phyloP scores from a whole-genome alignment of 2,113 vertebrate species.

The Alligator sinensis region DNA sequence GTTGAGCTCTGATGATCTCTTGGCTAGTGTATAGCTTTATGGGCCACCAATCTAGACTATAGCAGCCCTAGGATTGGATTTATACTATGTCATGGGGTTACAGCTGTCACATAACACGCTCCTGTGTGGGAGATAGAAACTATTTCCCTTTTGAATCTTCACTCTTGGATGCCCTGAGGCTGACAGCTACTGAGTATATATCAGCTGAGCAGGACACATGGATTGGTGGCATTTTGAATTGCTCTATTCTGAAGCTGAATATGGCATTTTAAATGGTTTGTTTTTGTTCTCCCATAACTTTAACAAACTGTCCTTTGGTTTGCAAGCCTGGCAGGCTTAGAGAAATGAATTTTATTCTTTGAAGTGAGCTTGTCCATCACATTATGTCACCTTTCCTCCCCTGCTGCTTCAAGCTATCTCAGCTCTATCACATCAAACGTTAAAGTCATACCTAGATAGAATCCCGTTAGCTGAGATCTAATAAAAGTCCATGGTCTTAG shows the following conservation, averaged over 20 bases:
- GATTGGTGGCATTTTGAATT: neutral
- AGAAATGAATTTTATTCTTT: neutral
- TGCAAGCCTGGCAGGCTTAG: neutral
- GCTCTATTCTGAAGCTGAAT: neutral
- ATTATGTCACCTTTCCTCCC: neutral
- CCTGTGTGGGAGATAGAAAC: neutral
- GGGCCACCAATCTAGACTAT: neutral
- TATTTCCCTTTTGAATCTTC: no score
- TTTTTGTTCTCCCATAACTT: neutral
- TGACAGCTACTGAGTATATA: neutral
- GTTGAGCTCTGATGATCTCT: neutral
- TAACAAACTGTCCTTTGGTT: no score
- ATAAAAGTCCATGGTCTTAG: neutral
- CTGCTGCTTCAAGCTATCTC: neutral
- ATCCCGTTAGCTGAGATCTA: neutral
- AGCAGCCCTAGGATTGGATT: neutral
- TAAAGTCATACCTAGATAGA: neutral
- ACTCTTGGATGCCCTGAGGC: neutral
- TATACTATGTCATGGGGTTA: neutral
- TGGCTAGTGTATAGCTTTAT: neutral
- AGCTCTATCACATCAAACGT: neutral
- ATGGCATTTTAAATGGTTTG: neutral
- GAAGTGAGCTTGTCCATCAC: neutral
- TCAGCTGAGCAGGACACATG: neutral
- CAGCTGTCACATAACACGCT: neutral